Percentiles rank a stretch among this genome's conserved stretches.
Conservation (phyloP, 2,113 vertebrate genomes). For the Riparia riparia region DNA sequence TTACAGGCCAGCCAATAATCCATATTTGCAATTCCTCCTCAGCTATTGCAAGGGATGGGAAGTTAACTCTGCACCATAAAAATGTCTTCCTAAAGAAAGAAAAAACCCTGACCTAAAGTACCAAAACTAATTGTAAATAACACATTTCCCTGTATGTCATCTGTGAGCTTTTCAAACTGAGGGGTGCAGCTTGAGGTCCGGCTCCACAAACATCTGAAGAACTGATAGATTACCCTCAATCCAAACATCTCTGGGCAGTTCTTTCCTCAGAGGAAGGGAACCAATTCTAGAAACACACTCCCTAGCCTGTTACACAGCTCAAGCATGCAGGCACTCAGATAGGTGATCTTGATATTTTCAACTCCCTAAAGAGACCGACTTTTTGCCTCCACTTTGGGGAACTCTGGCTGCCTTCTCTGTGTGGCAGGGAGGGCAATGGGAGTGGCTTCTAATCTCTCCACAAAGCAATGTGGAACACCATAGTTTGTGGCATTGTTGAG, state of each 20-base stretch:
- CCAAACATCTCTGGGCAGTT: neutral
- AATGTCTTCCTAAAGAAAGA: neutral
- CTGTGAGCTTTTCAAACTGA: neutral
- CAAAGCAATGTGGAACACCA: neutral
- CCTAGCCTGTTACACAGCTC: neutral
- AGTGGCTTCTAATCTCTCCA: neutral
- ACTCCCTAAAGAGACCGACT: neutral
- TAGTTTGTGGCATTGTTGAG: neutral
- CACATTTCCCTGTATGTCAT: neutral
- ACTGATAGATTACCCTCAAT: neutral
- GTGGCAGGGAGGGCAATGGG: neutral
- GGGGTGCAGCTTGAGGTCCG: neutral
- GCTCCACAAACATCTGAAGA: neutral
- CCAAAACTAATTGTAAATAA: neutral
- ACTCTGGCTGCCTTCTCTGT: neutral
- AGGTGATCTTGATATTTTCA: neutral
- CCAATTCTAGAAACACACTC: neutral
- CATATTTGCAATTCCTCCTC: neutral
- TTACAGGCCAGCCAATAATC: neutral
- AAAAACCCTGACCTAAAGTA: neutral
- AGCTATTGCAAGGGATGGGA: neutral
- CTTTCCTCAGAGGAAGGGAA: neutral
- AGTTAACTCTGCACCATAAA: neutral
- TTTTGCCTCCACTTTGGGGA: neutral
- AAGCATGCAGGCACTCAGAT: neutral